Conservation (phyloP, 2,797 vertebrate species). For the Melanotaenia boesemani region DNA sequence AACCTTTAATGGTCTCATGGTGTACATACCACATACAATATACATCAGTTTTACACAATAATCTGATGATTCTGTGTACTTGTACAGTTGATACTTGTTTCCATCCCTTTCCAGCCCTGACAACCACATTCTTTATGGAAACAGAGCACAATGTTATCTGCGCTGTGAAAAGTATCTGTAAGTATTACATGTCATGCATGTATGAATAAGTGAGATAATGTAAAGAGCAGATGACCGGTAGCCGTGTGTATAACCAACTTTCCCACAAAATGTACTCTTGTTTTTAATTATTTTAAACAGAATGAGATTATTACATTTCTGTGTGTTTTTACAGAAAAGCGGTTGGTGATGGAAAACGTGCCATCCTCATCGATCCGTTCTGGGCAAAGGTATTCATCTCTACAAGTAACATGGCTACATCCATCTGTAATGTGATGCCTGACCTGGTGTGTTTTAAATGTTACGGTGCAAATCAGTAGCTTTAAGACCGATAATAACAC, state of each 20-base stretch:
- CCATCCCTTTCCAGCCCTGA: constrained; percentile 82
- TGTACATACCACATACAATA: no score
- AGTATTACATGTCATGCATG: constrained; percentile 68
- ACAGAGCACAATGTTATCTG: constrained; percentile 91
- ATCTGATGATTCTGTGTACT: background rate
- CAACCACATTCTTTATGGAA: constrained; percentile 92
- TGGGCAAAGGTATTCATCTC: constrained; percentile 91
- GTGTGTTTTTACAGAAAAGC: constrained; percentile 85
- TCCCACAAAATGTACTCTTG: no score
- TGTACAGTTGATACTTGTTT: background rate
- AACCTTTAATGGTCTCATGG: background rate
- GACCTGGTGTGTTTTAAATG: no score
- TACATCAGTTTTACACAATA: background rate
- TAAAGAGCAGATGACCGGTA: no score
- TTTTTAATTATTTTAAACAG: background rate
- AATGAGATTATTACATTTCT: background rate
- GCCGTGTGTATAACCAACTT: no score
- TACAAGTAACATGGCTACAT: background rate
- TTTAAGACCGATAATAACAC: no score
- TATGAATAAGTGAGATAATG: no score
- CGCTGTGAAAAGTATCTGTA: constrained; percentile 86
- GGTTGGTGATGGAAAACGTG: constrained; percentile 90
- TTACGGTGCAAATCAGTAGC: no score
- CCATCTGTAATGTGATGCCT: no score
- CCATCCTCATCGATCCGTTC: constrained; percentile 85